Base-by-base conservation (phyloP, 2,113 vertebrate genomes). In the Hoplias malabaricus region DNA sequence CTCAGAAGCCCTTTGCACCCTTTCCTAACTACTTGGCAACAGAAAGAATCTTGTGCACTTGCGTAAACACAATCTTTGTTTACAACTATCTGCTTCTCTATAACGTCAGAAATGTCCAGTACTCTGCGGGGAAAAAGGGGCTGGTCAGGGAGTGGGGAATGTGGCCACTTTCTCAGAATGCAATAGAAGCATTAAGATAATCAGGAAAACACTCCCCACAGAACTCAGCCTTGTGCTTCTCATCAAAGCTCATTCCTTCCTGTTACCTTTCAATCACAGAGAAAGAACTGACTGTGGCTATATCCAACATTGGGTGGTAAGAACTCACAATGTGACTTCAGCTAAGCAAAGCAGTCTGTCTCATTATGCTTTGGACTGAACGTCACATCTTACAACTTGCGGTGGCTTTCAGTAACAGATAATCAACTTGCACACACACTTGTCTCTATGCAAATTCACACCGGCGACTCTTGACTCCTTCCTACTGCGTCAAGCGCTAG, bases 401-500 rank as follows among this genome's bases (percentile, higher is more conserved):
- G 40, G 19, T 34, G 14, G 63, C 34, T 38, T 14, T 1, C 50
- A 36, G 57, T 61, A 42, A n/a, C 14, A 70, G 33, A 53, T 63
- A 69, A 69, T 75, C 63, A 69, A 59, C 21, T 73, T 68, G 62
- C 56, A n/a, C 42, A 14, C 48, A 70, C 76, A 75, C 34, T 75
- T 80, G 65, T 69, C 34, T 13, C 33, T 61, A 69, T 73, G 78
- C 54, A 73, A 75, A 80, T 75, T 19, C 31, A 9, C 13, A 40
- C 27, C 34, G 29, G 16, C 14, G 16, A 67, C 57, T 42, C 67
- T 63, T 53, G 42, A 71, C 34, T 70, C 40, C 43, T 53, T 78
- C 46, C 56, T 53, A 53, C 42, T 53, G 23, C 48, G 75, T 21
- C 53, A 50, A 50, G 33, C 31, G 16, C 16, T 21, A 1, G 59